Evolutionary conservation across 2,113 vertebrate genomes (phyloP).

Genomic region (Perca fluviatilis): DNA sequence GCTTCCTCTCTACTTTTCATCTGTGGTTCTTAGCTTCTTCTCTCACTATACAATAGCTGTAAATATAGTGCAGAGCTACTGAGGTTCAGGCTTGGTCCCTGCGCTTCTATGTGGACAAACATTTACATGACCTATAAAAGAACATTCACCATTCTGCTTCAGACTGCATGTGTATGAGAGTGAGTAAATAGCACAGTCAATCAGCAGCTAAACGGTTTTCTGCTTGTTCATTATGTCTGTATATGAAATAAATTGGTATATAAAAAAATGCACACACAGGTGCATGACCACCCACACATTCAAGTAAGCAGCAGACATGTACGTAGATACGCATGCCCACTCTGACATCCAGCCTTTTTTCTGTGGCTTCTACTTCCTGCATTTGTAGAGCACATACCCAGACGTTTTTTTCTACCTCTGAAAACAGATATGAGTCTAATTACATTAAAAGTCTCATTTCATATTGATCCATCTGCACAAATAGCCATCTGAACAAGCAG

Average conservation of each 20-base stretch:
- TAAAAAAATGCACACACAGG: slow-evolving; percentile 8
- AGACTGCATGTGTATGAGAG: slow-evolving; percentile 1
- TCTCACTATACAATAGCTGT: not conserved
- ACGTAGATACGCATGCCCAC: not conserved
- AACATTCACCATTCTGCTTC: slow-evolving; percentile 7
- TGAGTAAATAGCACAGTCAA: not conserved
- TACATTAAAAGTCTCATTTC: slow-evolving; percentile 21
- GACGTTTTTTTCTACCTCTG: slow-evolving; percentile 22
- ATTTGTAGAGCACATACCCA: slow-evolving; percentile 29
- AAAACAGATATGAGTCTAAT: slow-evolving; percentile 32
- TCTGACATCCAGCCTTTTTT: slow-evolving; percentile 20
- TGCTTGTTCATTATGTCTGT: not conserved
- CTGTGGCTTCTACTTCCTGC: slow-evolving; percentile 63
- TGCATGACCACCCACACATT: slow-evolving; percentile 27
- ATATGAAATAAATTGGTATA: slow-evolving; percentile 3
- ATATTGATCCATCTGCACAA: slow-evolving; percentile 29
- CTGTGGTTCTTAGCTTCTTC: slow-evolving; percentile 11
- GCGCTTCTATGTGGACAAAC: slow-evolving; percentile 27
- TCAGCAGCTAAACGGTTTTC: slow-evolving; percentile 1
- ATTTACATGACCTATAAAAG: slow-evolving; percentile 14
- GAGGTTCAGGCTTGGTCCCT: slow-evolving; percentile 3
- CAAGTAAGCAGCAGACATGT: not conserved
- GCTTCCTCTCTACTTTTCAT: slow-evolving; percentile 24
- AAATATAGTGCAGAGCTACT: slow-evolving; percentile 1
- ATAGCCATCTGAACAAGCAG: slow-evolving; percentile 26